Base-by-base conservation (phyloP, 1,140 invertebrate species). In the Polypedilum vanderplanki region DNA sequence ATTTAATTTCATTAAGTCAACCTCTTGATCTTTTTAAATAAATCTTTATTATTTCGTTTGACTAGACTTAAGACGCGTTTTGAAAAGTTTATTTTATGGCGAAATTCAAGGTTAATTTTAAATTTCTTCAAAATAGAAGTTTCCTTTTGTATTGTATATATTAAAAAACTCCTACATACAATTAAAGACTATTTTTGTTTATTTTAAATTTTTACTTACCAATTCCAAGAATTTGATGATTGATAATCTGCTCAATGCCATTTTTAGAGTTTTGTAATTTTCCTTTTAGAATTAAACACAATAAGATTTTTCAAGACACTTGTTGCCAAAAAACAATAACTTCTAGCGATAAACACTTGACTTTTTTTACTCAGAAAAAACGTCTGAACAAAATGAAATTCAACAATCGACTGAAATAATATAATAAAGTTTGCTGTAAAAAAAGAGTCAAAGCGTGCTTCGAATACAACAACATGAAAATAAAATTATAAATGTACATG, bases 231-330 rank as follows among this genome's bases (percentile, higher is more conserved):
- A 22, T 18, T 70, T 70, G 18, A 70, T 70, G 20, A 70, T 70
- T 70, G 65, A 70, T 70, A 70, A 70, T 70, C 65, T 70, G 65
- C 65, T 70, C 20, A 70, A 70, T 18, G 15, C 65, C 65, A 70
- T 70, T 70, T 18, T 70, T 70, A 4, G 1, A 70, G 8, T 70
- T 70, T 70, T 70, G 1, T 70, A n/a, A n/a, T 20, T 70, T n/a
- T 18, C 8, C 12, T n/a, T 57, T 46, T 4, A 46, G 10, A 57
- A 46, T 8, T 10, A 46, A n/a, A n/a, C 41, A 46, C 41, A 57
- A 57, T 1, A 12, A 57, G 15, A 15, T 15, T 57, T 57, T 0
- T 57, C 46, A 57, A 57, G 46, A 57, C 46, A 57, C 46, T 57
- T 57, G 46, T 57, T 57, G 46, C 8, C 46, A 57, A 8, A 57